Evolutionary conservation across 2,888 invertebrate genomes (phyloP).

Genomic region (Chrysotoxum bicinctum): DNA sequence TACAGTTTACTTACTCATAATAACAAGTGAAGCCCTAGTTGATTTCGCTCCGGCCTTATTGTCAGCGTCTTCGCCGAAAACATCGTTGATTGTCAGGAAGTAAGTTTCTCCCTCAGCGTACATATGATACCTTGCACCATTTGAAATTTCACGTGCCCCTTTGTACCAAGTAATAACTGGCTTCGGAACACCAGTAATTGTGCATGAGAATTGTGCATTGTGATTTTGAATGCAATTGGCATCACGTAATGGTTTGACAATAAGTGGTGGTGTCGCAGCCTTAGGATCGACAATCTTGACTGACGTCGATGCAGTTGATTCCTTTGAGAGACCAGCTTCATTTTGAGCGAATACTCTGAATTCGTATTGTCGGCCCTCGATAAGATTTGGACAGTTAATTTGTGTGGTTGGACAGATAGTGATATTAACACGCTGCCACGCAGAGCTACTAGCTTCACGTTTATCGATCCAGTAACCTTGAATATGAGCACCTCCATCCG

Average conservation of each 20-base stretch:
- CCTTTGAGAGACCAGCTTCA: constrained; percentile 94
- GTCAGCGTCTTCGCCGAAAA: constrained; percentile 98
- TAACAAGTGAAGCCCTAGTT: constrained; percentile 96
- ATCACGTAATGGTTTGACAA: constrained; percentile 91
- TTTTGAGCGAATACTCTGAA: constrained; percentile 99
- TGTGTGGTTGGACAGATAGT: constrained; percentile 91
- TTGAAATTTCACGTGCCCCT: constrained; percentile 97
- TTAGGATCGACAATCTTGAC: constrained; percentile 97
- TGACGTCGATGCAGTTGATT: constrained; percentile 92
- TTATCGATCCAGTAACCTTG: constrained; percentile 99
- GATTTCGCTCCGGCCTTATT: constrained; percentile 97
- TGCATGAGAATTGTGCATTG: constrained; percentile 96
- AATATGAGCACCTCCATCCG: constrained; percentile 97
- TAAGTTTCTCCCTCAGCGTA: constrained; percentile 95
- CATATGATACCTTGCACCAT: constrained; percentile 95
- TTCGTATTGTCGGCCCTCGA: constrained; percentile 98
- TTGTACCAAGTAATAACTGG: constrained; percentile 98
- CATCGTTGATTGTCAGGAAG: constrained; percentile 94
- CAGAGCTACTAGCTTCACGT: constrained; percentile 92
- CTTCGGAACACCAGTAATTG: constrained; percentile 93
- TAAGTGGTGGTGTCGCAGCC: constrained; percentile 94
- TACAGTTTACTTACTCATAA: constrained; percentile 91
- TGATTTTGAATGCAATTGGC: constrained; percentile 96
- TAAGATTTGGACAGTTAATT: constrained; percentile 96
- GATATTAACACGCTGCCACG: constrained; percentile 95